Percentiles rank a stretch among this genome's conserved stretches.
Evolutionary conservation across 1,140 invertebrate species (phyloP).

Genomic region (Heliconius melpomene): DNA sequence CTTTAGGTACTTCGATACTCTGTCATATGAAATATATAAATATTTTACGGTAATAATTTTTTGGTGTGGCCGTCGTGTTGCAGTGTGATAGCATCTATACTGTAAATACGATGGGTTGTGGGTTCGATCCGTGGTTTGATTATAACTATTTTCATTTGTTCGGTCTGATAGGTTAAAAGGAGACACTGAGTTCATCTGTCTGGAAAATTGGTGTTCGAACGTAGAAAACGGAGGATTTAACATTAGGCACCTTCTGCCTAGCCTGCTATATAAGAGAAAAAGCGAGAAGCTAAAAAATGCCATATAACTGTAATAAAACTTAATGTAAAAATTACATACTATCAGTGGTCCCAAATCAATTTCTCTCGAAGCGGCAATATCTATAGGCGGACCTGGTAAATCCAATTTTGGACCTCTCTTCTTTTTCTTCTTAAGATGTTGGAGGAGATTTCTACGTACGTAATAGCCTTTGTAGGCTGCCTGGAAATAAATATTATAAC

Average conservation of each 20-base stretch:
- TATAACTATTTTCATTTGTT: too few species aligned
- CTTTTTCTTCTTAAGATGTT: conserved; percentile 54
- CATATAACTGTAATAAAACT: neutral
- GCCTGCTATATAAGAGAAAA: neutral
- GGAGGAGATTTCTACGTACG: conserved; percentile 58
- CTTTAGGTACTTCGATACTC: conserved; percentile 57
- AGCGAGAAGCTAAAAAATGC: neutral
- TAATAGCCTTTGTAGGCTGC: conserved; percentile 71
- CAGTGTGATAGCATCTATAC: too few species aligned
- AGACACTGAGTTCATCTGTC: neutral
- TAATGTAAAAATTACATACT: conserved; percentile 46
- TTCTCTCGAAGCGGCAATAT: conserved; percentile 59
- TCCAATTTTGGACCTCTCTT: conserved; percentile 55
- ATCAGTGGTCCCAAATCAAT: conserved; percentile 66
- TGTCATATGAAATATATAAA: conserved; percentile 24
- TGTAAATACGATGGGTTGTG: neutral
- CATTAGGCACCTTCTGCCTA: neutral
- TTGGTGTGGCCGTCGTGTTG: too few species aligned
- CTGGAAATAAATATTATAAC: conserved; percentile 37
- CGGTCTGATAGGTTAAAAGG: too few species aligned
- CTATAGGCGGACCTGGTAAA: conserved; percentile 54
- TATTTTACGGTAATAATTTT: too few species aligned
- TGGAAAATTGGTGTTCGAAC: neutral
- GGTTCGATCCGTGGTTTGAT: neutral
- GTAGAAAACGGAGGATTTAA: neutral